Evolutionary conservation across 2,113 vertebrate genomes (phyloP).

Genomic region (Ciconia boyciana): DNA sequence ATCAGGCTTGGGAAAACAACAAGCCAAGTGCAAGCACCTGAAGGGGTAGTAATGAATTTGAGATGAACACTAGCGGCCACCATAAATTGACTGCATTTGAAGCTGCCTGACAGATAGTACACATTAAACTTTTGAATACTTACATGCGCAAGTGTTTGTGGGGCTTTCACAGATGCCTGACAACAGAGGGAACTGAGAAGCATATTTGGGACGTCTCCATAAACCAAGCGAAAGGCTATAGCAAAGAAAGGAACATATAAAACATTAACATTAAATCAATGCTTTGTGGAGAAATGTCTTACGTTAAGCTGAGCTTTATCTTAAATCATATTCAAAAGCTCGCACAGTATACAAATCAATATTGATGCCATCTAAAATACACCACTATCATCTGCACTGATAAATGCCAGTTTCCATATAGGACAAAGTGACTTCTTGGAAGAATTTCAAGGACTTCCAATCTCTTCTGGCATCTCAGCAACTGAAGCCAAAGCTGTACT

Average conservation of each 20-base stretch:
- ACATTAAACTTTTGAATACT: not conserved
- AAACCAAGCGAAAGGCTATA: not conserved
- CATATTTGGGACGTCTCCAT: not conserved
- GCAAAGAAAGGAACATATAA: not conserved
- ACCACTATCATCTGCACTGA: slow-evolving; percentile 42
- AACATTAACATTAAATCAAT: slow-evolving; percentile 53
- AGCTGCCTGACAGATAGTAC: not conserved
- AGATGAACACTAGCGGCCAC: not conserved
- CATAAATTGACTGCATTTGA: not conserved
- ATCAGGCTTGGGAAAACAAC: not conserved
- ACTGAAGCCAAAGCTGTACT: slow-evolving; percentile 29
- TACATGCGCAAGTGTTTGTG: not conserved
- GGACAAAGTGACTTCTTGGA: slow-evolving; percentile 65
- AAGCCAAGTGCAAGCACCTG: not conserved
- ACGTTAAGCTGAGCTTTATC: slow-evolving; percentile 49
- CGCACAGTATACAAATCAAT: slow-evolving; percentile 55
- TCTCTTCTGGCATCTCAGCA: slow-evolving; percentile 57
- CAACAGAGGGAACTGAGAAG: not conserved
- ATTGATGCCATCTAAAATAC: slow-evolving; percentile 56
- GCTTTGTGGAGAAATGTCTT: slow-evolving; percentile 29
- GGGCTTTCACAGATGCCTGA: not conserved
- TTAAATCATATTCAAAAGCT: slow-evolving; percentile 64
- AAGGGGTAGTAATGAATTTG: not conserved
- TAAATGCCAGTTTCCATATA: slow-evolving; percentile 55
- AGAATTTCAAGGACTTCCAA: slow-evolving; percentile 62